Evolutionary conservation across 2,797 vertebrate species (phyloP), one percentile per base, ranked within the genome.

Genomic region (Peromyscus nudipes): DNA sequence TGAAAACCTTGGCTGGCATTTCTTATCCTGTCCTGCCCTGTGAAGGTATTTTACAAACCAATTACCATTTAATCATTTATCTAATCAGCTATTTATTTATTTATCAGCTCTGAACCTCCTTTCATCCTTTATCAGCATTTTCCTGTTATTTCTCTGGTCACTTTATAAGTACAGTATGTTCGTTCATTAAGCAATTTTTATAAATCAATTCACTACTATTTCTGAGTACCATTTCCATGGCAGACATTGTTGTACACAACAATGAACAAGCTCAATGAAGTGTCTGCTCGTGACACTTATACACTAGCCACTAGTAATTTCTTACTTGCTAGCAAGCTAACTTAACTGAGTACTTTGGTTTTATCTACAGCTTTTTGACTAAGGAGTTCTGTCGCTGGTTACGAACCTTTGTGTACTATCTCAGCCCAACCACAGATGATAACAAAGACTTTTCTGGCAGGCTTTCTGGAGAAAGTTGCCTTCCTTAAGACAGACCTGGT

Each of bases 31-130:
- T 27, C 60, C 31, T 93, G n/a, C 12, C 40, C 79, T 82, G 46
- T 73, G 86, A 89, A 89, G 29, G 71, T 84, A 80, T 86, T 88
- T 91, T 73, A 37, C 43, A 37, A 46, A 79, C n/a, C 57, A 81
- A 60, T 57, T 52, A 40, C 60, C 65, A 85, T 65, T 85, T 60
- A 88, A 60, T 67, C 37, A 62, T 79, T 60, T 94, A 96, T 23
- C 82, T 82, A 67, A 43, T 27, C 46, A 46, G 46, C 46, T 46
- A 46, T 46, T 46, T 46, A 46, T 46, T 46, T 46, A 46, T 46
- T 46, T 46, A 84, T 89, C 80, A 93, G 43, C 77, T 94, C n/a
- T 89, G 67, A 85, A 64, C 62, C 40, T 1, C 16, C 13, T 91
- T 49, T 67, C 89, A 81, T 34, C 65, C 62, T 91, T 85, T 85